phyloP scores from a whole-genome alignment of 1,140 invertebrate genomes.

The Nephotettix cincticeps region DNA sequence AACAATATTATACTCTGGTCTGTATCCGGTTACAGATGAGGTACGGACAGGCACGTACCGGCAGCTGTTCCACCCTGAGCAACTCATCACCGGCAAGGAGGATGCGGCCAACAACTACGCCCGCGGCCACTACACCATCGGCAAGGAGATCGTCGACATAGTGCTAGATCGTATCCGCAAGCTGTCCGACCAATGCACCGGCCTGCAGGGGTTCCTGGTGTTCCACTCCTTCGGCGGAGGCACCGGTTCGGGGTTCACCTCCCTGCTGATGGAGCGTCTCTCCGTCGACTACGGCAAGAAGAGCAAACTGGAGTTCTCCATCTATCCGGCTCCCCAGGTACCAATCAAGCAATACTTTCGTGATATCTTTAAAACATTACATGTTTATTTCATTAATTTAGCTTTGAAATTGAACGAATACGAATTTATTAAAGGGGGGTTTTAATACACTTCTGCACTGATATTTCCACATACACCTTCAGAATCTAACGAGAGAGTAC shows the following conservation, averaged over 20 bases:
- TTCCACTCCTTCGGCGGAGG: constrained; percentile 90
- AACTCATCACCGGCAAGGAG: constrained; percentile 83
- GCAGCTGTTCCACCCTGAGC: constrained; percentile 83
- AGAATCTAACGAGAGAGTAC: too few relatives aligned
- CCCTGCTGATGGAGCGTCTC: constrained; percentile 84
- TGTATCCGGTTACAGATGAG: constrained; percentile 65
- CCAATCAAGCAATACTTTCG: too few relatives aligned
- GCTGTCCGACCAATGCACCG: constrained; percentile 83
- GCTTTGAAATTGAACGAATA: too few relatives aligned
- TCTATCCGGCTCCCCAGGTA: constrained; percentile 84
- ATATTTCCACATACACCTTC: too few relatives aligned
- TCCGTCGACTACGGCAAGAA: constrained; percentile 89
- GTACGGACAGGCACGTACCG: constrained; percentile 80
- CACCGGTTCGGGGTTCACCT: constrained; percentile 86
- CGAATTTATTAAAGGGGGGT: too few relatives aligned
- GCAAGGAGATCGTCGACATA: constrained; percentile 82
- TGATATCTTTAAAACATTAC: too few relatives aligned
- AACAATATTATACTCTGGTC: too few relatives aligned
- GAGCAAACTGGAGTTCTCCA: constrained; percentile 84
- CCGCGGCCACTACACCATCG: constrained; percentile 88
- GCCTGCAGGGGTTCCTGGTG: constrained; percentile 84
- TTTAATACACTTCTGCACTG: too few relatives aligned
- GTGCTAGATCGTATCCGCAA: constrained; percentile 78
- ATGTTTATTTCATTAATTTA: too few relatives aligned
- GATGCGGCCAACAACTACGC: constrained; percentile 90